phyloP scores from a whole-genome alignment of 2,888 invertebrate species.

The Caenorhabditis angaria region DNA sequence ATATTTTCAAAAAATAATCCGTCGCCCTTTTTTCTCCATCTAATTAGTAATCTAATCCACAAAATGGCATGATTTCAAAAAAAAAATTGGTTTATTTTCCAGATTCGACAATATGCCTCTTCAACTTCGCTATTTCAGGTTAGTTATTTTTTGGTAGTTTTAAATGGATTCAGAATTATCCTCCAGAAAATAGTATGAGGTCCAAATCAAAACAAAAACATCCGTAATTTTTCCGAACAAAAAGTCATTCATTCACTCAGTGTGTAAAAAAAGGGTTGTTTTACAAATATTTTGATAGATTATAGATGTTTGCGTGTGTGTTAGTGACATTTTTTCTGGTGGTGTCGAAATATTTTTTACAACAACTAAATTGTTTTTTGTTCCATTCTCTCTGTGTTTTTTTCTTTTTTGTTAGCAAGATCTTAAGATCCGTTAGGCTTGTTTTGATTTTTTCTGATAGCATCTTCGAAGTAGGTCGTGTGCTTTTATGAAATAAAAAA shows the following conservation, averaged over 20 bases:
- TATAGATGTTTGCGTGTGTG: not conserved
- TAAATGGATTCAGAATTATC: too few species aligned
- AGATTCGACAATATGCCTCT: constrained; percentile 48
- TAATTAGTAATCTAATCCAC: too few species aligned
- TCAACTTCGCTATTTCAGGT: constrained; percentile 26
- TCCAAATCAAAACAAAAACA: too few species aligned
- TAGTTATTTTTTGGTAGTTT: too few species aligned
- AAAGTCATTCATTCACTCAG: too few species aligned
- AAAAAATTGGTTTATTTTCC: constrained; percentile 16
- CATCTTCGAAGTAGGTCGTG: not conserved
- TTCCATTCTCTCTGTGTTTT: not conserved
- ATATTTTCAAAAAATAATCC: not conserved
- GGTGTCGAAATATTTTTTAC: not conserved
- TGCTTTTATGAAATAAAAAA: not conserved
- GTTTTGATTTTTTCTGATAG: not conserved
- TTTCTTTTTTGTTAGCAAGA: too few species aligned
- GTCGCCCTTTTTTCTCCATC: not conserved
- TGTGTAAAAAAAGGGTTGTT: not conserved
- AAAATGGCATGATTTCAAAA: not conserved
- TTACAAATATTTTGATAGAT: not conserved
- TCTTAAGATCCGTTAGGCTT: not conserved
- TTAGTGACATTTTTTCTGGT: not conserved
- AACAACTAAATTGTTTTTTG: too few species aligned
- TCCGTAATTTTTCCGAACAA: too few species aligned
- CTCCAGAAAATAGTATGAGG: too few species aligned